Base-by-base conservation (phyloP, 2,888 invertebrate species). In the Beris chalybata region DNA sequence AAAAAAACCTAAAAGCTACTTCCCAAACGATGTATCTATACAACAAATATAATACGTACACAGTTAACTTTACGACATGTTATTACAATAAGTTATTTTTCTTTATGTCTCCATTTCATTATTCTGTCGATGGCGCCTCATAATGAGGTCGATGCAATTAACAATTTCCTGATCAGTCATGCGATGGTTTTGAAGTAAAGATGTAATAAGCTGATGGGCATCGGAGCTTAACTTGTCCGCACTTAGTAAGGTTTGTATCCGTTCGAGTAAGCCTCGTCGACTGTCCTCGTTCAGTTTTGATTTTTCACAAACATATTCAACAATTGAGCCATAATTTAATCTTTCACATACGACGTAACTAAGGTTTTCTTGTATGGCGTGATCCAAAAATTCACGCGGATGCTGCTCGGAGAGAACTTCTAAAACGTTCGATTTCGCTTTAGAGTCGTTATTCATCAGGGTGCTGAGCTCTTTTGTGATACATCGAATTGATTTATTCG, bases 321-420 rank as follows among this genome's bases (percentile, higher is more conserved):
- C 72, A 50, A 80, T 75, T 0, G 78, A 76, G 70, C 74, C 76
- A 50, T 74, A 73, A 71, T 78, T 79, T n/a, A 81, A 73, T 6
- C 78, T 76, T 69, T 80, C 79, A 64, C 81, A 81, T n/a, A 81
- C 79, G n/a, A 75, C 76, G 3, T 77, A 76, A 0, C 77, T 77
- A 5, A 79, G 73, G 71, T 81, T 81, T 67, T 80, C 81, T 68
- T 79, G 78, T 5, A 81, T 73, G 0, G 81, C 79, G 70, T 79
- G 78, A 66, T 81, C 77, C 55, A 81, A 72, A 66, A 80, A 80
- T 38, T 80, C 79, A 63, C 77, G 77, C 5, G 81, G 77, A 69
- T 80, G 76, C 68, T 79, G 77, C 71, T 81, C 80, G 3, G 80
- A 79, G 12, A 81, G 72, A 3, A 74, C 75, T 69, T 80, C 81